Evolutionary conservation across 2,888 invertebrate genomes (phyloP).

Genomic region (Dolomedes plantarius): DNA sequence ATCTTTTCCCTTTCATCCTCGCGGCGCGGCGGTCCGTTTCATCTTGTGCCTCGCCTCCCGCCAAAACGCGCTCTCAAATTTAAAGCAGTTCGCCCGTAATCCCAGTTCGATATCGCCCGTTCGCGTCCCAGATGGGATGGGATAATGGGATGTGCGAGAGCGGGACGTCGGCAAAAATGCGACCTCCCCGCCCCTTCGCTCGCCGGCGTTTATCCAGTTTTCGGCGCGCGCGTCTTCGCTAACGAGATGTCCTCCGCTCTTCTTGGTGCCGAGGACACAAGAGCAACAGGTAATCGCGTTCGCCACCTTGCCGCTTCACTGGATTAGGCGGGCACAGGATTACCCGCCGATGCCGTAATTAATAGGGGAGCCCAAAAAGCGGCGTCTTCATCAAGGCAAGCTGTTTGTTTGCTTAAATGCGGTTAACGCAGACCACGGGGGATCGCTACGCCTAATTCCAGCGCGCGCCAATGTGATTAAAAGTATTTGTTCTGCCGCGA

Average conservation of each 20-base stretch:
- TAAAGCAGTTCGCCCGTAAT: slow-evolving; percentile 69
- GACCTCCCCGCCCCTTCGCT: neutral
- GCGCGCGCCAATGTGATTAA: slow-evolving; percentile 51
- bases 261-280: neutral
- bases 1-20: slow-evolving; percentile 57
- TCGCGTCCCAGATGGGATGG: slow-evolving; percentile 67
- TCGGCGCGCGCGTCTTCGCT: slow-evolving; percentile 36
- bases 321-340: slow-evolving; percentile 57
- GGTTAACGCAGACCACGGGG: slow-evolving; percentile 29
- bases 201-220: slow-evolving; percentile 59
- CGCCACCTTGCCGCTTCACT: slow-evolving; percentile 51
- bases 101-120: slow-evolving; percentile 52
- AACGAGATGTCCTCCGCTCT: slow-evolving; percentile 58
- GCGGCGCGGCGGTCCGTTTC: slow-evolving; percentile 59
- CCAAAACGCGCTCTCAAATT: slow-evolving; percentile 68
- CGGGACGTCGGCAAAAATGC: slow-evolving; percentile 50
- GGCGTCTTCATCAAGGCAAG: slow-evolving; percentile 20
- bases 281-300: slow-evolving; percentile 72
- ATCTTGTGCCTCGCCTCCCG: slow-evolving; percentile 29
- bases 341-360: slow-evolving; percentile 67
- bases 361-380: slow-evolving; percentile 68
- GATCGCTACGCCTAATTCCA: slow-evolving; percentile 20
- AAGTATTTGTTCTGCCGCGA: slow-evolving; percentile 30
- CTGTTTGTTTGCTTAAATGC: slow-evolving; percentile 65
- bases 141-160: slow-evolving; percentile 68